Evolutionary conservation across 2,888 invertebrate genomes (phyloP), one percentile per base, ranked within the genome.

Genomic region (Griposia aprilina): DNA sequence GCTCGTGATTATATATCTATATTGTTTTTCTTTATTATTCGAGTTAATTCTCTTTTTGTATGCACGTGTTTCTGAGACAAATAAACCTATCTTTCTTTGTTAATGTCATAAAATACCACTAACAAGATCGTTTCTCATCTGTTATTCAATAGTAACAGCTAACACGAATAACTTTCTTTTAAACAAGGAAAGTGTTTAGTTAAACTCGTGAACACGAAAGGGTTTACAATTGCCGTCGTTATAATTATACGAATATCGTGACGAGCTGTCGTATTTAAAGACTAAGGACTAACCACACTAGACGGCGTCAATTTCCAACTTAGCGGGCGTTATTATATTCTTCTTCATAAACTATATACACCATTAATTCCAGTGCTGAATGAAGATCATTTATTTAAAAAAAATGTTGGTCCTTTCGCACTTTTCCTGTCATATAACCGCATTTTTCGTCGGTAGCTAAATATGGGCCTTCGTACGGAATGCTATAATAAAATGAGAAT

Each of bases 231-330:
- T 74, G 76, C 63, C 20, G 69, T 78, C 57, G 59, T 78, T 78
- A 81, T 77, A 81, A 83, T 85, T 81, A 86, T 80, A 70, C 60
- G 74, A 81, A 57, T 67, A 67, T 82, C 88, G 88, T 86, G 88
- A 86, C 78, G 60, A 73, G 48, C 55, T 73, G 77, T 85, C 87
- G 81, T 85, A 82, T 74, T 78, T 70, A 23, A 52, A 45, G 45
- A 68, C 36, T 76, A 63, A 78, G 30, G 82, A 17, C n/a, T n/a
- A 26, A 59, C n/a, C 48, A 68, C 36, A 82, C 67, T 70, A 67
- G 36, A 45, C 57, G 15, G 52, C 6, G n/a, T n/a, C n/a, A 10
- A 59, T 52, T 70, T n/a, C 1, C 30, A 20, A 59, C 0, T 50
- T 41, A 41, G 17, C 8, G n/a, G 2, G 11, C 11, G 17, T 45